A percentile compares a stretch with the other conserved stretches of the same genome.
These are phyloP conservation scores for Drosophila navojoa DNA, from an alignment of 1,140 invertebrate species.

Conservation along the genomic window DNA sequence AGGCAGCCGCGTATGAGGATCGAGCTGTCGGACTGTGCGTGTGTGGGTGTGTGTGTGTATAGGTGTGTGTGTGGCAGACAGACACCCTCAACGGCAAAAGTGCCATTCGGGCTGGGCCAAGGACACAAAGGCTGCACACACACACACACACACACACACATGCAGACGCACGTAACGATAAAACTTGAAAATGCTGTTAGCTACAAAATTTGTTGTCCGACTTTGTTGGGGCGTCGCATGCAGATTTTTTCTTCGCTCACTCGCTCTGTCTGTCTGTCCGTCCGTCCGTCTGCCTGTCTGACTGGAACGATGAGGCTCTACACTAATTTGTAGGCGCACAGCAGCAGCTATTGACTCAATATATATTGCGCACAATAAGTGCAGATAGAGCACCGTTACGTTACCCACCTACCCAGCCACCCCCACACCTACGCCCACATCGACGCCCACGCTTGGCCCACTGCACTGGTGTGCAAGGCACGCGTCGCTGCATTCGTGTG, in stretches of 20 bases:
- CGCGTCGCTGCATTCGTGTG: slow-evolving; percentile 57
- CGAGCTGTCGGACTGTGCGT: slow-evolving; percentile 17
- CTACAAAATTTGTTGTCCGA: slow-evolving; percentile 76
- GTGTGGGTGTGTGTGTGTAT: not conserved
- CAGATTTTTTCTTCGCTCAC: slow-evolving; percentile 34
- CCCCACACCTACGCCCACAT: too few species aligned
- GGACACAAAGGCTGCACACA: slow-evolving; percentile 50
- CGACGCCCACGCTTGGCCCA: too few species aligned
- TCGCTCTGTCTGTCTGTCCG: too few species aligned
- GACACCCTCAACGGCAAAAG: slow-evolving; percentile 1
- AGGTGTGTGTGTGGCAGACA: slow-evolving; percentile 23
- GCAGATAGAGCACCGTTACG: not conserved
- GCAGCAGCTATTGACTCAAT: slow-evolving; percentile 37
- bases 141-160: slow-evolving; percentile 11
- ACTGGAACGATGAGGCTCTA: slow-evolving; percentile 1
- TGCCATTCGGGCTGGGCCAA: slow-evolving; percentile 57
- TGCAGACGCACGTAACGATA: slow-evolving; percentile 58
- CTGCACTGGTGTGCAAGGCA: slow-evolving; percentile 35
- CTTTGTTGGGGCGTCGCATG: slow-evolving; percentile 57
- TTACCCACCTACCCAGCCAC: too few species aligned
- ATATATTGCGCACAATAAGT: slow-evolving; percentile 37
- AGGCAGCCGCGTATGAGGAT: slow-evolving; percentile 40
- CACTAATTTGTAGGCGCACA: slow-evolving; percentile 51
- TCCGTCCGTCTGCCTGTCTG: too few species aligned
- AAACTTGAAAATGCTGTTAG: slow-evolving; percentile 82